Percentiles rank a stretch among this genome's conserved stretches.
Conservation (phyloP, 2,113 vertebrate genomes). For the Eptesicus fuscus region DNA sequence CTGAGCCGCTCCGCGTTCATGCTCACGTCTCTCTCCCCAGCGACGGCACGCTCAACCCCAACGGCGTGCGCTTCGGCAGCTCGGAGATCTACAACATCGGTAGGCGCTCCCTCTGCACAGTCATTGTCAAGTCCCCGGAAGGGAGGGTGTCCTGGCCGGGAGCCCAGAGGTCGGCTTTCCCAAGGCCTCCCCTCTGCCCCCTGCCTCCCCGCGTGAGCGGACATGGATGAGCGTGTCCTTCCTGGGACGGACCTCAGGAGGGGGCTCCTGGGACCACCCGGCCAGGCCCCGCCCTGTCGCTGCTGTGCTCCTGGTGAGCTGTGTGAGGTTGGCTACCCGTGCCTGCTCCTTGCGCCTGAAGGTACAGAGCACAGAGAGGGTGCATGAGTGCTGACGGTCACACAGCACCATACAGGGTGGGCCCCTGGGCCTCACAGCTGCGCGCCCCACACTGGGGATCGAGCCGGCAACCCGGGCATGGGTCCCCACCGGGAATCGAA, state of each 20-base stretch:
- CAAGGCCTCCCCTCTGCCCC: not conserved
- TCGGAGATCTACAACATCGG: slow-evolving; percentile 99
- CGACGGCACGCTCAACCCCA: slow-evolving; percentile 97
- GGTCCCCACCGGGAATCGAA: no score
- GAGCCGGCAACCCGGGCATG: no score
- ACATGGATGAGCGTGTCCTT: fast-evolving
- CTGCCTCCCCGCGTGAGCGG: not conserved
- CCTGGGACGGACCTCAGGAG: not conserved
- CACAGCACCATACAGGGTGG: not conserved
- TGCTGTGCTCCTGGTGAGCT: not conserved
- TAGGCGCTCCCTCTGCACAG: slow-evolving; percentile 47
- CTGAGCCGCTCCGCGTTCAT: not conserved
- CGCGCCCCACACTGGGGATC: no score
- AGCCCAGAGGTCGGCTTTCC: not conserved
- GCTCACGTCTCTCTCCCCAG: slow-evolving; percentile 76
- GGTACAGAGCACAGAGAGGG: not conserved
- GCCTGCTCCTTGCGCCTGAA: not conserved
- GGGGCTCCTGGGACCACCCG: no score
- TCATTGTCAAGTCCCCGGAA: fast-evolving
- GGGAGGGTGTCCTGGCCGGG: not conserved
- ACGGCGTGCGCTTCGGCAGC: slow-evolving; percentile 96
- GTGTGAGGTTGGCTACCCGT: fast-evolving
- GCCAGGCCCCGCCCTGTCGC: fast-evolving
- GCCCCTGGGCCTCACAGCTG: no score
- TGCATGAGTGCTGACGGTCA: fast-evolving